Conservation (phyloP, 2,797 vertebrate species). For the Mus spretus region DNA sequence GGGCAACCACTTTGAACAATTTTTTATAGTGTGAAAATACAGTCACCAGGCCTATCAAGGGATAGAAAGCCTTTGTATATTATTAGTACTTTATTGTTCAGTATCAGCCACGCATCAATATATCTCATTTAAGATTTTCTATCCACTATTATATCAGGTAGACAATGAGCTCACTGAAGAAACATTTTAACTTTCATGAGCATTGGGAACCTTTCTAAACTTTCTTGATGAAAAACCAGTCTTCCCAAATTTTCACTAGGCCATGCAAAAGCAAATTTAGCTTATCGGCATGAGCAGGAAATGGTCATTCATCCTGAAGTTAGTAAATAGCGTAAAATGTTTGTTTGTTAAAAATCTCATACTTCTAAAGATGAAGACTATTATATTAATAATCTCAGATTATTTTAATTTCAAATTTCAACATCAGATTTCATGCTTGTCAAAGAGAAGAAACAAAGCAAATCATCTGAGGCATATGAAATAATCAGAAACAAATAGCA, state of each 20-base stretch:
- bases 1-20: constrained; percentile 27
- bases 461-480: constrained; percentile 60
- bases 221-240: constrained; percentile 53
- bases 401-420: constrained; percentile 61
- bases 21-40: constrained; percentile 34
- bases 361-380: constrained; percentile 52
- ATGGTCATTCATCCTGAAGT: constrained; percentile 47
- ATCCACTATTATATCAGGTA: constrained; percentile 64
- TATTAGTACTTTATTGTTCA: constrained; percentile 54
- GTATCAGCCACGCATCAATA: neutral
- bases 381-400: constrained; percentile 26
- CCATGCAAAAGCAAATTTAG: constrained; percentile 62
- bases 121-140: constrained; percentile 21
- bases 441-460: constrained; percentile 26
- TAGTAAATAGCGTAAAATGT: constrained; percentile 41
- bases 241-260: constrained; percentile 57
- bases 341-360: neutral
- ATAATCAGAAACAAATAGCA: constrained; percentile 44
- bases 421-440: constrained; percentile 61
- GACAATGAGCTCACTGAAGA: constrained; percentile 69
- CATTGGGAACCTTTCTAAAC: constrained; percentile 50
- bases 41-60: constrained; percentile 21
- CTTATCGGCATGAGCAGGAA: constrained; percentile 44
- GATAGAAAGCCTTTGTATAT: constrained; percentile 45
- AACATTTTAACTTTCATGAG: constrained; percentile 61